Percentiles rank a stretch among this genome's conserved stretches.
Evolutionary conservation across 2,888 invertebrate genomes (phyloP).

Genomic region (Tetragonula carbonaria): DNA sequence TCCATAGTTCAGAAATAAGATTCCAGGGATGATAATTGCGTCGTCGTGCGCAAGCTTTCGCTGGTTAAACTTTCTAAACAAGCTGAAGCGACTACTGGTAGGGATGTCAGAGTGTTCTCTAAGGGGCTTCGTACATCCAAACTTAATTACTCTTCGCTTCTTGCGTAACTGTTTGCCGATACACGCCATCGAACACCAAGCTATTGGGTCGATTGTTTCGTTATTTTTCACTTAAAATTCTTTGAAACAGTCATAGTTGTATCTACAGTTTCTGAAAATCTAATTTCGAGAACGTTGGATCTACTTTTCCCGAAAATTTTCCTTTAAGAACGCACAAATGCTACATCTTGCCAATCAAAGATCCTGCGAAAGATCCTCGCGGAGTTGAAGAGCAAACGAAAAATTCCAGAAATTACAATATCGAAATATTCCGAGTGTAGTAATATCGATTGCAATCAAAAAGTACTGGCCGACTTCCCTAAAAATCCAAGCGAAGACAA

Average conservation of each 20-base stretch:
- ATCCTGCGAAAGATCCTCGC: too few relatives aligned
- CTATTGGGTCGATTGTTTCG: neutral
- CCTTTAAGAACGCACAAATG: too few relatives aligned
- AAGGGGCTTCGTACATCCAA: conserved; percentile 45
- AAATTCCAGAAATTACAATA: too few relatives aligned
- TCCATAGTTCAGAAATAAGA: neutral
- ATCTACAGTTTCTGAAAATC: neutral
- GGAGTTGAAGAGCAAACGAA: too few relatives aligned
- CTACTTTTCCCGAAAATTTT: too few relatives aligned
- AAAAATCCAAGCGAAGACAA: too few relatives aligned
- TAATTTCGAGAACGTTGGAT: too few relatives aligned
- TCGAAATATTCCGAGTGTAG: too few relatives aligned
- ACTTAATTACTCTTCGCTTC: conserved; percentile 36
- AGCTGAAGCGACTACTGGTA: neutral
- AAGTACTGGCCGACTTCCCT: too few relatives aligned
- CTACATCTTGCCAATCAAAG: too few relatives aligned
- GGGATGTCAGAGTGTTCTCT: conserved; percentile 1
- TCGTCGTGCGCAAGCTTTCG: neutral
- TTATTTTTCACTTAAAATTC: neutral
- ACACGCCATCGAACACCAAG: neutral
- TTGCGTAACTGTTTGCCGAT: conserved; percentile 19
- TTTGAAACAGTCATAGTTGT: neutral
- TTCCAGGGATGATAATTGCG: neutral
- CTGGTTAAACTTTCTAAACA: neutral
- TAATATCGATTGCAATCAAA: too few relatives aligned